A percentile compares a stretch with the other conserved stretches of the same genome.
phyloP scores from a whole-genome alignment of 1,140 invertebrate species.

The Pomacea maculata region DNA sequence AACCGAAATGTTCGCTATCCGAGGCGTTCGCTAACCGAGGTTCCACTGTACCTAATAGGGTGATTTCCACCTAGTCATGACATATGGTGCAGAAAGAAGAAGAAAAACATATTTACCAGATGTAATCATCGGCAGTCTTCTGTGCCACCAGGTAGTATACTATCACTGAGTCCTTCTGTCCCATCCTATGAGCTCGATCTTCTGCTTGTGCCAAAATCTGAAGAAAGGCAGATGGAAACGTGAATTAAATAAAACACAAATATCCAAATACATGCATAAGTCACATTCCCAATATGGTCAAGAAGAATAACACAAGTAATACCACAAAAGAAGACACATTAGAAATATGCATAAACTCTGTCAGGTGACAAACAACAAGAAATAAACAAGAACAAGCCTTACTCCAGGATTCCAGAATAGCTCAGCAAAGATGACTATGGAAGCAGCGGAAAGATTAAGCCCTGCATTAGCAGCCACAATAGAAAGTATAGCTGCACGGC shows the following conservation, averaged over 20 bases:
- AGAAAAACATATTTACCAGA: slow-evolving; percentile 72
- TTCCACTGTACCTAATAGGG: too few species aligned
- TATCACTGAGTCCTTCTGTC: slow-evolving; percentile 81
- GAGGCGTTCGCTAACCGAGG: too few species aligned
- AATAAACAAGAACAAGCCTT: slow-evolving; percentile 6
- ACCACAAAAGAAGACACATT: background rate
- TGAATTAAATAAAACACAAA: background rate
- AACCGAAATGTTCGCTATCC: too few species aligned
- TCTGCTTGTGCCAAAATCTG: slow-evolving; percentile 76
- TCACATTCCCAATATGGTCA: too few species aligned
- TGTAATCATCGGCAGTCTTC: slow-evolving; percentile 88
- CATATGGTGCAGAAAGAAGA: too few species aligned
- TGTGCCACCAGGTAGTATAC: slow-evolving; percentile 84
- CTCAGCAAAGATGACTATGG: slow-evolving; percentile 94
- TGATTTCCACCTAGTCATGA: too few species aligned
- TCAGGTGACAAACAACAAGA: background rate
- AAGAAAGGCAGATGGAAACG: slow-evolving; percentile 6
- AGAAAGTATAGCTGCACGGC: slow-evolving; percentile 84
- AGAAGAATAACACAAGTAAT: background rate
- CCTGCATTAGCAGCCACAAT: slow-evolving; percentile 89
- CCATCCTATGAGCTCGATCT: slow-evolving; percentile 93
- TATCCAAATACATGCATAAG: background rate
- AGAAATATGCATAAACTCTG: background rate
- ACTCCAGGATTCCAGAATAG: slow-evolving; percentile 97
- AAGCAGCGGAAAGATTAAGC: slow-evolving; percentile 87